Base-by-base conservation (phyloP, 2,888 invertebrate genomes). In the Helobdella robusta region DNA sequence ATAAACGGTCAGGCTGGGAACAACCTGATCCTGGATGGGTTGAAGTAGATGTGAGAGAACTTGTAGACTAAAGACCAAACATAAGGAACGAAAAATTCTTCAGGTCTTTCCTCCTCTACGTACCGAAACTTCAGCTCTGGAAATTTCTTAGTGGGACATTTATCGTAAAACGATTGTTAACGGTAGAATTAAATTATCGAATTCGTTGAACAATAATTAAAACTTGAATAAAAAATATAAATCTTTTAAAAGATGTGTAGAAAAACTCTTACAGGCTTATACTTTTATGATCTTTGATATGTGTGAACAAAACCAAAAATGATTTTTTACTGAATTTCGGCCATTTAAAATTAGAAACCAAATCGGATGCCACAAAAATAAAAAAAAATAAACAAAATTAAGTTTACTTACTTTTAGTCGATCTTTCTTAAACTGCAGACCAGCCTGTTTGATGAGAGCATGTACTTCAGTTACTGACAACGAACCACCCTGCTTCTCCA, bases 21-120 rank as follows among this genome's bases (percentile, higher is more conserved):
- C 32, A 78, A 72, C 5, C 76, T 73, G 64, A 78, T 77, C 59
- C 77, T 71, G 20, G 73, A 69, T 30, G 77, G 73, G 67, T 77
- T 77, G 70, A 78, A 85, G 74, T 83, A 82, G 54, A 85, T 75
- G 65, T 82, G 82, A 1, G 84, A 82, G 50, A 81, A 80, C 67
- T 82, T 80, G 69, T 80, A 83, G 36, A 95, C 89, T 64, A 98
- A 83, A 2, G 89, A 89, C 98, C 98, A 98, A 30, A 97, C 91
- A 79, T 99, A 98, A 0, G 98, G 98, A 72, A 97, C 92, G 83
- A 99, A 98, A 83, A 98, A 98, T 76, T 97, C 95, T 79, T 97
- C 97, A 0, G 97, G 97, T 66, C 89, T 87, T 71, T 97, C 97
- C 80, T 99, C 98, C 81, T 99, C 98, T 0, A 98, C 97, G 77